These are phyloP conservation scores for Helarctos malayanus DNA, from an alignment of 2,797 vertebrate genomes.

Conservation along the genomic window DNA sequence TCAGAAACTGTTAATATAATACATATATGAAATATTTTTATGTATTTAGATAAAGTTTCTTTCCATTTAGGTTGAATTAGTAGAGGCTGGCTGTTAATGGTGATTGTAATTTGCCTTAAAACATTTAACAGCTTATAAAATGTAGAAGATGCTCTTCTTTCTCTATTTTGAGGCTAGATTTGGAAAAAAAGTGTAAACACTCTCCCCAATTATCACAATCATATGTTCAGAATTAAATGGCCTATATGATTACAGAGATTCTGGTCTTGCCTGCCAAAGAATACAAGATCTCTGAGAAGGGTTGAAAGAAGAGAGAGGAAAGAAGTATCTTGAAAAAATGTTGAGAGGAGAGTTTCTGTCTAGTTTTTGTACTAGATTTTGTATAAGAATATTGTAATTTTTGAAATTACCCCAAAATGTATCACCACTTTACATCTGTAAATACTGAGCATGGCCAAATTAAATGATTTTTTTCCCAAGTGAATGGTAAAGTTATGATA, in stretches of 20 bases:
- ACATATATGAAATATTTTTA: not conserved
- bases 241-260: not conserved
- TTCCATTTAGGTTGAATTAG: not conserved
- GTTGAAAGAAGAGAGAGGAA: not conserved
- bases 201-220: not conserved
- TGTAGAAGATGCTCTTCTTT: not conserved
- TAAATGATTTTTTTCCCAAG: not conserved
- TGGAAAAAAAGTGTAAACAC: not conserved
- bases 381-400: not conserved
- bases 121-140: not conserved
- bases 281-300: not conserved
- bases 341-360: not conserved
- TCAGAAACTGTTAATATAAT: not conserved
- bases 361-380: not conserved
- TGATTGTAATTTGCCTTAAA: not conserved
- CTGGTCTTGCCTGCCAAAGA: not conserved
- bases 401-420: not conserved
- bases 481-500: not conserved
- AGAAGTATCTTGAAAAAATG: not conserved
- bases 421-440: not conserved
- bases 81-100: not conserved
- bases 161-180: not conserved
- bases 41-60: not conserved
- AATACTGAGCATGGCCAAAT: not conserved
- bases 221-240: not conserved